phyloP scores from a whole-genome alignment of 2,113 vertebrate species.

The Amphilophus citrinellus region DNA sequence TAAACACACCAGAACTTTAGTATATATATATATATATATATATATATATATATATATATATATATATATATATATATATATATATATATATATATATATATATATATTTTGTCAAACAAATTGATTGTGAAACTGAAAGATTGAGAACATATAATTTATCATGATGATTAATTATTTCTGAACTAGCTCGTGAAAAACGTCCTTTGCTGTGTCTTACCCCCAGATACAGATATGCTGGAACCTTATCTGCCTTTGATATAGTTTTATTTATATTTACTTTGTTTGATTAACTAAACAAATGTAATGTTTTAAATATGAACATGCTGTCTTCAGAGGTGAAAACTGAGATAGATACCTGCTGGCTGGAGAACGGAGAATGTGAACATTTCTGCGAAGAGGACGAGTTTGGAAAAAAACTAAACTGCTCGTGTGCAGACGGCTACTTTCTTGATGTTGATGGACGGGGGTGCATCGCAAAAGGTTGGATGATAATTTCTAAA shows the following conservation, averaged over 20 bases:
- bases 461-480: conserved; percentile 60
- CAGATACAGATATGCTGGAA: too few species aligned
- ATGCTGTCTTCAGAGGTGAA: conserved; percentile 40
- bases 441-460: conserved; percentile 66
- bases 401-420: neutral
- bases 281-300: neutral
- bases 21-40: too few species aligned
- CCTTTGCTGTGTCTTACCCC: too few species aligned
- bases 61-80: too few species aligned
- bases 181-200: too few species aligned
- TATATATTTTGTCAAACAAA: too few species aligned
- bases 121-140: too few species aligned
- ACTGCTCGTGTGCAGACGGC: conserved; percentile 78
- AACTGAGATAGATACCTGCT: conserved; percentile 53
- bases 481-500: neutral
- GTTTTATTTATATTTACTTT: neutral
- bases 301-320: neutral
- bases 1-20: too few species aligned
- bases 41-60: too few species aligned
- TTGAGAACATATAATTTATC: too few species aligned
- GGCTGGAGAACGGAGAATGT: conserved; percentile 79
- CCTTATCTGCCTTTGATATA: neutral
- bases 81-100: too few species aligned
- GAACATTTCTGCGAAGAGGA: conserved; percentile 79
- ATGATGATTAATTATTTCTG: too few species aligned